A percentile compares a stretch with the other conserved stretches of the same genome.
Conservation (phyloP, 1,140 invertebrate species). For the Megalonaias nervosa region DNA sequence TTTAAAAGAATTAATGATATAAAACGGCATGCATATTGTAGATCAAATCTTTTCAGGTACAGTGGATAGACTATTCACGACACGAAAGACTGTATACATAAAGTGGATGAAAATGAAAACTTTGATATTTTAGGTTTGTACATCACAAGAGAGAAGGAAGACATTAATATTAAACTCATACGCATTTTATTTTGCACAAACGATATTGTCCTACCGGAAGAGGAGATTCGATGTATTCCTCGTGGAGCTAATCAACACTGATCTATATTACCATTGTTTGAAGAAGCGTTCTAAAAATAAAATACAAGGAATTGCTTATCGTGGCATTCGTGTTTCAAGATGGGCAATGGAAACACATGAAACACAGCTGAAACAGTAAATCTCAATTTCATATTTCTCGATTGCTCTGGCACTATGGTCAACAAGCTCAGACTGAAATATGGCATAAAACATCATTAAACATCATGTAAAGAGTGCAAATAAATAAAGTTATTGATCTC, state of each 20-base stretch:
- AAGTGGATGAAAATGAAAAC: neutral
- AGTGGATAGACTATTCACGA: conserved; percentile 7
- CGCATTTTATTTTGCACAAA: conserved; percentile 34
- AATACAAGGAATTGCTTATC: conserved; percentile 34
- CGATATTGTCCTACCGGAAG: conserved; percentile 1
- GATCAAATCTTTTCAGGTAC: neutral
- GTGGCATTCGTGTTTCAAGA: conserved; percentile 24
- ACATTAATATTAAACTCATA: conserved; percentile 13
- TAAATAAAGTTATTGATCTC: neutral
- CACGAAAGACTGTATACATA: conserved; percentile 12
- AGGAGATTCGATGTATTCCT: conserved; percentile 36
- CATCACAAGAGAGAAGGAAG: conserved; percentile 37
- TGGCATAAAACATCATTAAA: neutral
- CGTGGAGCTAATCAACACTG: conserved; percentile 44
- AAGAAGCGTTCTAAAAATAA: conserved; percentile 12
- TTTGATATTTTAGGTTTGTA: conserved; percentile 35
- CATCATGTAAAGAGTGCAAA: too few relatives aligned
- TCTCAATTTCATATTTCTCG: conserved; percentile 28
- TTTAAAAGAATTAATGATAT: conserved; percentile 8
- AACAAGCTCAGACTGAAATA: neutral
- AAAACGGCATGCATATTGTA: conserved; percentile 9
- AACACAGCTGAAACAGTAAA: conserved; percentile 15
- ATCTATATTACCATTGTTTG: conserved; percentile 40
- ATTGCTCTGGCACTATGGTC: conserved; percentile 21
- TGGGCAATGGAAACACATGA: conserved; percentile 24